Percentiles rank a stretch among this genome's conserved stretches.
phyloP scores from a whole-genome alignment of 2,888 invertebrate genomes.

The Lucinisca nassula region DNA sequence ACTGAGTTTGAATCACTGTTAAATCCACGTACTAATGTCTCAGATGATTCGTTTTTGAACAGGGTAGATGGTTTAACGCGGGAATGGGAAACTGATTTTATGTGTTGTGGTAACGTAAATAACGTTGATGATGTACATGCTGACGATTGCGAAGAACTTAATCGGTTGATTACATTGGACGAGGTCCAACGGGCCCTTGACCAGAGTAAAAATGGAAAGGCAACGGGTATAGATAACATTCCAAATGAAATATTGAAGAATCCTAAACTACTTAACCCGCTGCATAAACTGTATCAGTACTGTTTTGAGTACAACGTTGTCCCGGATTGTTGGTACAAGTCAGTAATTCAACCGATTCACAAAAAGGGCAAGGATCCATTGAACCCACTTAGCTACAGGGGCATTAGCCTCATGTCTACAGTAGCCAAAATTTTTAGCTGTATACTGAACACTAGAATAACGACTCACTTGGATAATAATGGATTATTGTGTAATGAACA shows the following conservation, averaged over 20 bases:
- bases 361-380: conserved; percentile 24
- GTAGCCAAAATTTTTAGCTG: conserved; percentile 15
- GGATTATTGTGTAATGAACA: conserved; percentile 15
- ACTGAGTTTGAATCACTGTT: background rate
- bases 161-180: background rate
- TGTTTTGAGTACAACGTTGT: conserved; percentile 18
- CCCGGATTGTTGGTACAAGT: conserved; percentile 19
- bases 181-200: background rate
- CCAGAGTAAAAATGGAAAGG: background rate
- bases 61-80: background rate
- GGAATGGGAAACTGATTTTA: background rate
- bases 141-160: background rate
- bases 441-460: conserved; percentile 14
- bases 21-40: background rate
- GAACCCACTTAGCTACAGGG: conserved; percentile 6
- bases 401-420: conserved; percentile 29
- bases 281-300: conserved; percentile 11
- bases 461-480: background rate
- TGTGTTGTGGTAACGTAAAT: background rate
- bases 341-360: conserved; percentile 24
- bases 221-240: conserved; percentile 23
- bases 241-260: conserved; percentile 27
- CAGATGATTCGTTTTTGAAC: conserved; percentile 13
- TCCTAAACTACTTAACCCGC: background rate
- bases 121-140: background rate